Evolutionary conservation across 2,888 invertebrate genomes (phyloP).

Genomic region (Metopia argyrocephala): DNA sequence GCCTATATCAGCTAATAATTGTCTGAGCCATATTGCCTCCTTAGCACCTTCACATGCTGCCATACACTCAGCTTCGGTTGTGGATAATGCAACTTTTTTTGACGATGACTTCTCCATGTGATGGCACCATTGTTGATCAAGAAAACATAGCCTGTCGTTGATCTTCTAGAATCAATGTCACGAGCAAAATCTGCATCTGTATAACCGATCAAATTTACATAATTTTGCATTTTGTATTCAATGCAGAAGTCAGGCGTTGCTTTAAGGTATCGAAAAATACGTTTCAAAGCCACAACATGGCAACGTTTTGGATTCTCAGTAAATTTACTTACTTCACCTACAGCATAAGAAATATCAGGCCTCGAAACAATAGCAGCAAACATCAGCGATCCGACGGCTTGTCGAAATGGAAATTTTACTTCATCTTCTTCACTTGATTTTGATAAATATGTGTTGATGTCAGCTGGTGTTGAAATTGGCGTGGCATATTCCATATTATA

Average conservation of each 20-base stretch:
- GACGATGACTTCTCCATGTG: slow-evolving; percentile 68
- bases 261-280: slow-evolving; percentile 14
- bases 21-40: slow-evolving; percentile 20
- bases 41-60: slow-evolving; percentile 63
- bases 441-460: slow-evolving; percentile 35
- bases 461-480: slow-evolving; percentile 60
- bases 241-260: slow-evolving; percentile 38
- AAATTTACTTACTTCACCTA: slow-evolving; percentile 46
- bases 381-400: slow-evolving; percentile 61
- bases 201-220: slow-evolving; percentile 31
- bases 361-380: slow-evolving; percentile 63
- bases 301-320: slow-evolving; percentile 35
- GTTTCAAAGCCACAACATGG: slow-evolving; percentile 58
- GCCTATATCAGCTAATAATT: slow-evolving; percentile 24
- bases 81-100: slow-evolving; percentile 69
- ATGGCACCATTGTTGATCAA: slow-evolving; percentile 65
- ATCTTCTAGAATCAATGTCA: slow-evolving; percentile 46
- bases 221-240: slow-evolving; percentile 34
- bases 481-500: slow-evolving; percentile 59
- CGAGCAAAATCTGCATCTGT: slow-evolving; percentile 18
- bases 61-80: slow-evolving; percentile 69
- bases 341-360: slow-evolving; percentile 63
- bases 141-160: slow-evolving; percentile 65
- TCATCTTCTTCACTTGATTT: slow-evolving; percentile 5
- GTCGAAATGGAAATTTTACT: slow-evolving; percentile 4